Conservation (phyloP, 2,888 invertebrate genomes). For the Lithophane ornitopus region DNA sequence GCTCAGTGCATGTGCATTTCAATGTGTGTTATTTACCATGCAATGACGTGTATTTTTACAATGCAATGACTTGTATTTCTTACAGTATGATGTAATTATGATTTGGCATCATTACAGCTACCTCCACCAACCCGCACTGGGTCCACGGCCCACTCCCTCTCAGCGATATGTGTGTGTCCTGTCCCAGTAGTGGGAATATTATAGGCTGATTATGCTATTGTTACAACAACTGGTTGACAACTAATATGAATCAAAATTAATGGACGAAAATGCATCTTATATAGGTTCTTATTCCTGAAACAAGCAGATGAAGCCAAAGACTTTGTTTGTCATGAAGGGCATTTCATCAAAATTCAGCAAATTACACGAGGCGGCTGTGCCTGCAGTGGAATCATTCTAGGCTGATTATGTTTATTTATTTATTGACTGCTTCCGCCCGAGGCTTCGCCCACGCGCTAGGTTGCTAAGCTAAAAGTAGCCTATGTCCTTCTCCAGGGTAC, state of each 20-base stretch:
- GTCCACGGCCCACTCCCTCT: neutral
- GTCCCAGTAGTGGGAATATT: neutral
- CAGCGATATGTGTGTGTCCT: no score
- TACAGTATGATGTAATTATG: constrained; percentile 9
- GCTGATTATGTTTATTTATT: neutral
- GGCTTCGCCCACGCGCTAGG: no score
- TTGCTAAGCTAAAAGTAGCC: no score
- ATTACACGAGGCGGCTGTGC: neutral
- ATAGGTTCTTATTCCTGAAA: neutral
- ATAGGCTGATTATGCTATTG: neutral
- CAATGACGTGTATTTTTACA: neutral
- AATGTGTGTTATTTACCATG: neutral
- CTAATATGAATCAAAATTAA: neutral
- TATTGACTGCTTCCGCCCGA: no score
- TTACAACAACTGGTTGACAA: neutral
- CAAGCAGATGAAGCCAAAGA: neutral
- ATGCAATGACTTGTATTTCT: neutral
- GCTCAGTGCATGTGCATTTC: neutral
- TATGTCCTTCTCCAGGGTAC: no score
- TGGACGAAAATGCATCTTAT: neutral
- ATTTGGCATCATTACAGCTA: neutral
- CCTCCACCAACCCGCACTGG: neutral
- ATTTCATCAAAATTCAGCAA: neutral
- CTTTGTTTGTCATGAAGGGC: no score
- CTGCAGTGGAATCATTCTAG: neutral